Percentiles rank a stretch among this genome's conserved stretches.
Evolutionary conservation across 2,797 vertebrate species (phyloP).

Genomic region (Linurgus olivaceus): DNA sequence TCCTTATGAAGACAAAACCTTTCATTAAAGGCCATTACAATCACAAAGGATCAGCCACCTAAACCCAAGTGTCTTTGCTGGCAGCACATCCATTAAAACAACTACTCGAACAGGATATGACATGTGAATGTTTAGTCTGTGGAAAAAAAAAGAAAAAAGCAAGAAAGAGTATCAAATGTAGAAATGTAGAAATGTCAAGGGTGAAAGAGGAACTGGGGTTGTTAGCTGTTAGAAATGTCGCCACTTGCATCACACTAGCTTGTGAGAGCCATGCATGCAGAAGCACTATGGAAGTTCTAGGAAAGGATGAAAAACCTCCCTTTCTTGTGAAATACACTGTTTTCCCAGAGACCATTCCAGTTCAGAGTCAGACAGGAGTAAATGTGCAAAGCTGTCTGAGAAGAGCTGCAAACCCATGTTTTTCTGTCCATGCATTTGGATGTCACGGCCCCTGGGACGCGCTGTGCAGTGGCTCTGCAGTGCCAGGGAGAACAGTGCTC

Average conservation of each 20-base stretch:
- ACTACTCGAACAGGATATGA: background rate
- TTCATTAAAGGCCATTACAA: background rate
- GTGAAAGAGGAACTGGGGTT: background rate
- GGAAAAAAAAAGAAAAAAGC: background rate
- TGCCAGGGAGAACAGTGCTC: rapidly evolving
- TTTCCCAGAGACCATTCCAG: background rate
- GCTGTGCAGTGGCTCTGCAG: background rate
- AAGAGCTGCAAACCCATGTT: background rate
- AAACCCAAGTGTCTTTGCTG: background rate
- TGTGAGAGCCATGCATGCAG: background rate
- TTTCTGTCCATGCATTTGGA: background rate
- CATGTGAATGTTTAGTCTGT: background rate
- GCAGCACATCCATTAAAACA: background rate
- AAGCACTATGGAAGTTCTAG: background rate
- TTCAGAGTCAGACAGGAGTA: background rate
- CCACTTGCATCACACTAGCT: background rate
- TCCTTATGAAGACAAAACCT: background rate
- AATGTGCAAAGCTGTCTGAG: background rate
- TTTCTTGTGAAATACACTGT: background rate
- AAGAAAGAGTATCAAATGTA: background rate
- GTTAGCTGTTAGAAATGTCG: background rate
- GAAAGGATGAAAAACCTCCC: background rate
- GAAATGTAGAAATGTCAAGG: slow-evolving; percentile 19
- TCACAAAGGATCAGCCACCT: background rate
- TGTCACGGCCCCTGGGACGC: rapidly evolving